These are phyloP conservation scores for Pseudochaenichthys georgianus DNA, from an alignment of 2,797 vertebrate species.

Conservation along the genomic window DNA sequence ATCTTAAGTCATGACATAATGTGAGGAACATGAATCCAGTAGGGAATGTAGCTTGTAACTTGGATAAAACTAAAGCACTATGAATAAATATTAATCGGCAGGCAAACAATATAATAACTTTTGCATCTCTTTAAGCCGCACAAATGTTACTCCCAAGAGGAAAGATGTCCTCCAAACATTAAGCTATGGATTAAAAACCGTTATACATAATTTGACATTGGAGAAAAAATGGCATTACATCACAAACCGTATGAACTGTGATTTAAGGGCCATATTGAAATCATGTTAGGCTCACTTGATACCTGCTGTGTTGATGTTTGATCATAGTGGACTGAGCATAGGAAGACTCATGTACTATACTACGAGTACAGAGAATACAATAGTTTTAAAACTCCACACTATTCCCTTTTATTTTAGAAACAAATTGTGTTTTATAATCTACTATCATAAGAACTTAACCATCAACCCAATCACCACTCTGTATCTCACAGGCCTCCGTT, in stretches of 20 bases:
- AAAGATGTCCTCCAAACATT: neutral
- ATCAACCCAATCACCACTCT: neutral
- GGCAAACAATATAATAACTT: neutral
- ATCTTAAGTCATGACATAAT: neutral
- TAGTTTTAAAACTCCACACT: neutral
- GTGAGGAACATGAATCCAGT: too few species aligned
- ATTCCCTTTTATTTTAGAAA: neutral
- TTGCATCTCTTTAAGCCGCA: neutral
- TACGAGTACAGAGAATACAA: neutral
- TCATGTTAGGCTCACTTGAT: too few species aligned
- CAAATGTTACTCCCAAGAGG: neutral
- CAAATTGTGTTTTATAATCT: neutral
- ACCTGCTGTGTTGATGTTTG: neutral
- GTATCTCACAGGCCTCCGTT: conserved; percentile 87
- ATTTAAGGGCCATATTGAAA: too few species aligned
- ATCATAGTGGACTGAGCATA: neutral
- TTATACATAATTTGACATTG: neutral
- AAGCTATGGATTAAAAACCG: neutral
- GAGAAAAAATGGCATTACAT: neutral
- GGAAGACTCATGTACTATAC: neutral
- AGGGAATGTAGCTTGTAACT: too few species aligned
- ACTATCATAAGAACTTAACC: neutral
- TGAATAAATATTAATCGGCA: neutral
- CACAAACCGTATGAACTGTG: too few species aligned
- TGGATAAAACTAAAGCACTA: too few species aligned